Evolutionary conservation across 2,797 vertebrate genomes (phyloP).

Genomic region (Aphelocoma californica): DNA sequence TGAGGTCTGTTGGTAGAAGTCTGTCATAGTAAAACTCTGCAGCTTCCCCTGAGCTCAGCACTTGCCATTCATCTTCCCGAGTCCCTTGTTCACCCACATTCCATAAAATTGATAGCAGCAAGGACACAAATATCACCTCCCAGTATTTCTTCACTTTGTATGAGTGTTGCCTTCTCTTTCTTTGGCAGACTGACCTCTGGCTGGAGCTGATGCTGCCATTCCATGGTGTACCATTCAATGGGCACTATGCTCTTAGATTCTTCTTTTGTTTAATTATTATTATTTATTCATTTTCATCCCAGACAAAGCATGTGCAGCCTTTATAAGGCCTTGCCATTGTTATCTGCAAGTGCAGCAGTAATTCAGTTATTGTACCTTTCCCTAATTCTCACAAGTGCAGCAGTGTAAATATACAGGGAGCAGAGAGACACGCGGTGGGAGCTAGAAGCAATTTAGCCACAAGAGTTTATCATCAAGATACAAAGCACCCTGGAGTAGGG

Average conservation of each 20-base stretch:
- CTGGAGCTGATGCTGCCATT: not conserved
- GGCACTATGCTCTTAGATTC: not conserved
- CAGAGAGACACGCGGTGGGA: not conserved
- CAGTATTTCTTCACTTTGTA: not conserved
- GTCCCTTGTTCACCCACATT: not conserved
- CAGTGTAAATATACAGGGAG: not conserved
- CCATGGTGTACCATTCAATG: not conserved
- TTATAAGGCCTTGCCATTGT: not conserved
- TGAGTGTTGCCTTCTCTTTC: not conserved
- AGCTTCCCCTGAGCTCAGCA: not conserved
- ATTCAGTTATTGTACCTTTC: constrained; percentile 1
- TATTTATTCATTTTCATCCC: not conserved
- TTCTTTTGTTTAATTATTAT: not conserved
- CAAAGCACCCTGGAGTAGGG: not conserved
- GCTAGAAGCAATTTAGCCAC: constrained; percentile 7
- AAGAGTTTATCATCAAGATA: not conserved
- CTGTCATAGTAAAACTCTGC: not conserved
- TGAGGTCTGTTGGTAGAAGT: not conserved
- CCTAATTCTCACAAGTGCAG: not conserved
- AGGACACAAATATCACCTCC: not conserved
- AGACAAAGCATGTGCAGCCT: not conserved
- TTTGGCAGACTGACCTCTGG: not conserved
- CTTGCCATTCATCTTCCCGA: not conserved
- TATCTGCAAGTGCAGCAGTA: not conserved
- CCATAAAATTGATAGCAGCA: not conserved